phyloP scores from a whole-genome alignment of 1,140 invertebrate genomes.

The Sogatella furcifera region DNA sequence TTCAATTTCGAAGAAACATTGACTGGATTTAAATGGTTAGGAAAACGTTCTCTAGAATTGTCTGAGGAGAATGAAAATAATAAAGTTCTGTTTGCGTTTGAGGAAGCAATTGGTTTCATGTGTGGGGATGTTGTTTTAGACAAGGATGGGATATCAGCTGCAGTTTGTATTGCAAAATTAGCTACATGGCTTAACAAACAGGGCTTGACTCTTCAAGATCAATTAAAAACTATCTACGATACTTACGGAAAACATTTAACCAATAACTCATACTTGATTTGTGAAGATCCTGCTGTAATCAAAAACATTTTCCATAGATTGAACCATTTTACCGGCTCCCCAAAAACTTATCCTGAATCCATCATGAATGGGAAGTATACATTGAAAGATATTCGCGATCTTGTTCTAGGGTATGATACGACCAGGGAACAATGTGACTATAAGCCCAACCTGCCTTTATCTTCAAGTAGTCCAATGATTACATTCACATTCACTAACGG shows the following conservation, averaged over 20 bases:
- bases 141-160: constrained; percentile 91
- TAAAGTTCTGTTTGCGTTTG: constrained; percentile 85
- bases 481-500: constrained; percentile 88
- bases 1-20: constrained; percentile 84
- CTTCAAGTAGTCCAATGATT: constrained; percentile 86
- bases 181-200: constrained; percentile 51
- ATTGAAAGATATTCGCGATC: constrained; percentile 68
- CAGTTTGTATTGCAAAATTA: constrained; percentile 66
- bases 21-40: constrained; percentile 99
- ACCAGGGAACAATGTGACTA: constrained; percentile 45
- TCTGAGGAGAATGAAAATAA: constrained; percentile 45
- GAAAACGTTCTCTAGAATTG: constrained; percentile 73
- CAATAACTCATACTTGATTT: constrained; percentile 72
- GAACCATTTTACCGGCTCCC: constrained; percentile 55
- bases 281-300: constrained; percentile 46
- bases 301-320: constrained; percentile 71
- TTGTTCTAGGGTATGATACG: constrained; percentile 82
- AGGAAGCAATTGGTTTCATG: constrained; percentile 95
- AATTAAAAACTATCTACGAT: constrained; percentile 71
- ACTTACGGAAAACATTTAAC: constrained; percentile 76
- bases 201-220: constrained; percentile 52
- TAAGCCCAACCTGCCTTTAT: constrained; percentile 64
- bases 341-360: constrained; percentile 55
- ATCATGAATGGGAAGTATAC: constrained; percentile 58
- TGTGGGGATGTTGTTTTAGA: constrained; percentile 76